Evolutionary conservation across 2,113 vertebrate genomes (phyloP), one percentile per base, ranked within the genome.

Genomic region (Oplegnathus fasciatus): DNA sequence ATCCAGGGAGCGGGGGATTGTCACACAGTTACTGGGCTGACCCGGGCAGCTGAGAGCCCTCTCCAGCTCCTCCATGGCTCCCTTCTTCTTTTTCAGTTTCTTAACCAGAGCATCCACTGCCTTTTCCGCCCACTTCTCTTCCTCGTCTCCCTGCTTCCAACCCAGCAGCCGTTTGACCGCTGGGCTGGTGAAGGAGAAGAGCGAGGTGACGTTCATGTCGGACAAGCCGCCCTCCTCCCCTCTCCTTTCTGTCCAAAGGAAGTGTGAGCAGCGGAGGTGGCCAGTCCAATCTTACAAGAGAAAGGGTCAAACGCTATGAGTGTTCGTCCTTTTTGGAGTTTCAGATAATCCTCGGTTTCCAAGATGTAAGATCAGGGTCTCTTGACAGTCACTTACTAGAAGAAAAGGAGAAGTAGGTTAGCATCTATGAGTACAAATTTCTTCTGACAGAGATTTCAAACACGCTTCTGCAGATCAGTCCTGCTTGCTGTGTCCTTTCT

Each of bases 81-180:
- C 98, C 87, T 99, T 99, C 75, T 99, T 99, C 92, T 99, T 99
- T 95, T 99, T 99, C 84, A 99, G 94, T 88, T 99, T 99, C 94
- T 99, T 99, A 67, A 99, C 98, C 85, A 99, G 90, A 0, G 98
- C 98, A 9, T 99, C 98, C 61, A 99, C 98, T 0, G 98, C 98
- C 89, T 99, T 99, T 88, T 99, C 98, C 0, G 98, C 98, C 98
- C 98, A 99, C 77, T 99, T 99, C 93, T 99, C 98, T 91, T 99
- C 98, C 93, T 99, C 98, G 0, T 99, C 98, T 0, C 98, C 98
- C 91, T 99, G 98, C 83, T 99, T 99, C 98, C 98, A 99, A 11
- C 98, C 98, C 85, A 99, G 94, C 78, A 99, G 96, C 69, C 98
- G 96, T 91, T 99, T 99, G 90, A 99, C 98, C 0, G 98, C 98